Conservation (phyloP, 2,113 vertebrate species). For the Caranx ignobilis region DNA sequence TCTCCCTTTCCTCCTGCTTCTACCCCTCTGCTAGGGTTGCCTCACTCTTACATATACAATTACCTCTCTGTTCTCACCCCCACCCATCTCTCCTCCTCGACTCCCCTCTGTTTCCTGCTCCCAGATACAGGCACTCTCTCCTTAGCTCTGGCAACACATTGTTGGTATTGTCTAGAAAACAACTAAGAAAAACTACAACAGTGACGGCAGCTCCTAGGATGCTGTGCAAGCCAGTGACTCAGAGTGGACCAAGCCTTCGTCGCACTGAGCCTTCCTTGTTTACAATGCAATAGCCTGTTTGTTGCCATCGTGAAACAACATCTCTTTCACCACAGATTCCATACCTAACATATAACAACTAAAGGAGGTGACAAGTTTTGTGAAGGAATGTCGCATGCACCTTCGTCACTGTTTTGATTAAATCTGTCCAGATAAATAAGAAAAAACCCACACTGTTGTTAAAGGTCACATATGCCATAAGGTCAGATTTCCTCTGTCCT, state of each 20-base stretch:
- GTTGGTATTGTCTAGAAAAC: conserved; percentile 71
- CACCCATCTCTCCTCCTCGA: conserved; percentile 59
- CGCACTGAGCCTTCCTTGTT: conserved; percentile 50
- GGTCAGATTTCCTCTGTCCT: too few species aligned
- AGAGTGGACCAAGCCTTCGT: conserved; percentile 35
- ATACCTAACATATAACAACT: conserved; percentile 14
- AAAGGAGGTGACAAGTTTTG: neutral
- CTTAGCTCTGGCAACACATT: conserved; percentile 62
- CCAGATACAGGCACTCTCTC: conserved; percentile 63
- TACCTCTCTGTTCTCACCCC: conserved; percentile 75
- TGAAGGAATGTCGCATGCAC: conserved; percentile 7
- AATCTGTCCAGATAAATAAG: neutral
- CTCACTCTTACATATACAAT: conserved; percentile 78
- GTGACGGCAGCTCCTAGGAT: conserved; percentile 62
- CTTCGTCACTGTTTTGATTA: neutral
- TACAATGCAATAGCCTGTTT: conserved; percentile 50
- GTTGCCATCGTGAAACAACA: conserved; percentile 42
- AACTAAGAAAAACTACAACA: conserved; percentile 60
- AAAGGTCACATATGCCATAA: too few species aligned
- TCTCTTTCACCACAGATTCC: conserved; percentile 26
- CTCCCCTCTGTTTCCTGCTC: conserved; percentile 72
- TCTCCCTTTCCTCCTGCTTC: conserved; percentile 43
- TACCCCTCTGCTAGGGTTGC: conserved; percentile 61
- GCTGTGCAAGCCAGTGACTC: conserved; percentile 63
- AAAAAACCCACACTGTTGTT: neutral